Base-by-base conservation (phyloP, 2,888 invertebrate species). In the Hypselothyrea guttata region DNA sequence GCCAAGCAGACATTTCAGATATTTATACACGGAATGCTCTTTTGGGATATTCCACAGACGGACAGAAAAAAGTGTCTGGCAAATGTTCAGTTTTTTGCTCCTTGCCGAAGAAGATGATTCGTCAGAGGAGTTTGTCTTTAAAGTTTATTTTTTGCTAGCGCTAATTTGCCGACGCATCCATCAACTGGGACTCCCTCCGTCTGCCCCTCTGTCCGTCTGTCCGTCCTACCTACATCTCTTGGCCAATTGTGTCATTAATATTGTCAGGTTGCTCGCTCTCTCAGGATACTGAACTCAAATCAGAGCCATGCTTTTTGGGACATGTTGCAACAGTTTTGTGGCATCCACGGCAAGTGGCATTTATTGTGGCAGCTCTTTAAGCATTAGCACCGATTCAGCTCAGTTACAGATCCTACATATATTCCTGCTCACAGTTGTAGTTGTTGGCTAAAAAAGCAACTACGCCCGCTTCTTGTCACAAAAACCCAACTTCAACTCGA, bases 121-220 rank as follows among this genome's bases (percentile, higher is more conserved):
- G 56, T 45, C 45, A 22, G 22, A 22, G 22, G 22, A 22, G 38
- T 53, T 66, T 34, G 35, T 48, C 41, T 55, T 55, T 53, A 9
- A 38, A 46, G 49, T 59, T 44, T 35, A 40, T 73, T 72, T 70
- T 77, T 62, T 82, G 63, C 65, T 56, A 75, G 69, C 64, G 66
- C 85, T 78, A 84, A 78, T 78, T 84, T 84, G 78, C 85, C 71
- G 78, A 69, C 63, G 83, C 85, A 78, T 78, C 83, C 78, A 84
- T 78, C 78, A 84, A 75, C 57, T 51, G 53, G 16, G 49, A 53
- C 40, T 4, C 57, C 41, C 16, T 56, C 38, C 31, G 33, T 42
- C 54, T 44, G 9, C 27, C 35, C 13, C 41, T 49, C 30, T 12
- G 12, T 38, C 13, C 27, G 8, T 48, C 27, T 13, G 38, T 30